Conservation (phyloP, 2,888 invertebrate genomes). For the Drosophila melanosoma region DNA sequence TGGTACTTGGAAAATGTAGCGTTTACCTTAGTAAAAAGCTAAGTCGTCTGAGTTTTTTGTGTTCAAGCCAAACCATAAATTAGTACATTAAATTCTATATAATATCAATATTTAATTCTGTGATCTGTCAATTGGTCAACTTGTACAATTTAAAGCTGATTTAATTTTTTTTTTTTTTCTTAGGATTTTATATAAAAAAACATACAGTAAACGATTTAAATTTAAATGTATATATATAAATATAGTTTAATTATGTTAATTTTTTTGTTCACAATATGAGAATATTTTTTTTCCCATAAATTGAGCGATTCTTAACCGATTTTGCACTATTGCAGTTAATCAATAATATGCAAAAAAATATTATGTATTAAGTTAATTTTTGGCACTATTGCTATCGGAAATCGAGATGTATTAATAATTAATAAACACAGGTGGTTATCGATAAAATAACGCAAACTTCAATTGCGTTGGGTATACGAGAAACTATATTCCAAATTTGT, state of each 20-base stretch:
- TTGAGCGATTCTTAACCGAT: no score
- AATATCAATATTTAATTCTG: background rate
- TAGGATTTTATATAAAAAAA: accelerated
- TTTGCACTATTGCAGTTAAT: no score
- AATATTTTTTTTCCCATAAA: no score
- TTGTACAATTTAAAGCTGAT: background rate
- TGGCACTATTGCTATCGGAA: no score
- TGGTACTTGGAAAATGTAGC: background rate
- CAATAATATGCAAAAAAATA: no score
- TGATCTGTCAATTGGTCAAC: background rate
- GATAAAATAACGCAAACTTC: no score
- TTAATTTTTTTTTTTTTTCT: background rate
- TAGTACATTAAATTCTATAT: background rate
- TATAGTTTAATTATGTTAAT: background rate
- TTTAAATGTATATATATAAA: background rate
- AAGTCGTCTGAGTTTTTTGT: background rate
- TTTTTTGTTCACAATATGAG: no score
- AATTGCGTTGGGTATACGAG: no score
- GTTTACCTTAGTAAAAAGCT: background rate
- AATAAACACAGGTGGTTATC: no score
- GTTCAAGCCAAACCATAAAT: background rate
- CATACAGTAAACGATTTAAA: background rate
- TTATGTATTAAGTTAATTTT: no score
- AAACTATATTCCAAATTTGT: no score
- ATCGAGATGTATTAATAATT: no score